phyloP scores from a whole-genome alignment of 2,113 vertebrate species.

The Scophthalmus maximus region DNA sequence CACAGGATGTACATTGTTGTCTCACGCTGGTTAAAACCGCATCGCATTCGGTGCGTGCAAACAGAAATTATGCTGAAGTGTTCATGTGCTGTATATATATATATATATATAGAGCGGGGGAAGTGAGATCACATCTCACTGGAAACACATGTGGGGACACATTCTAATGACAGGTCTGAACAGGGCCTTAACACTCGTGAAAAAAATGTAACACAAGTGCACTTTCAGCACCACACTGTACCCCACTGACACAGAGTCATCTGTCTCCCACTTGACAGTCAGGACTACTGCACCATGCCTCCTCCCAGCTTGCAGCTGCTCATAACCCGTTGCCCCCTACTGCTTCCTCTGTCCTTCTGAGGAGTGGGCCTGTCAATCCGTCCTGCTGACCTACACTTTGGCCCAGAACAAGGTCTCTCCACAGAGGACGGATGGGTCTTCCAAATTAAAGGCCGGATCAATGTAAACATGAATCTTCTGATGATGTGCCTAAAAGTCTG shows the following conservation, averaged over 20 bases:
- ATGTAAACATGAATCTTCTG: neutral
- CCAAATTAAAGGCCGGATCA: neutral
- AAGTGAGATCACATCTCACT: neutral
- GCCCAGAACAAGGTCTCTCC: neutral
- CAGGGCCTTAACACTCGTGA: neutral
- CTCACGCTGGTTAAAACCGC: too few relatives aligned
- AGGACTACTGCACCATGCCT: conserved; percentile 39
- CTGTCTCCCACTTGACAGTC: conserved; percentile 44
- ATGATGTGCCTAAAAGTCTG: too few relatives aligned
- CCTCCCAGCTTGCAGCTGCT: conserved; percentile 39
- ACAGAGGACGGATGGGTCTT: neutral
- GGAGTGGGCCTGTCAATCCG: neutral
- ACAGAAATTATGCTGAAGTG: too few relatives aligned
- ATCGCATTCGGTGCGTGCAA: too few relatives aligned
- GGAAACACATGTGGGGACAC: neutral
- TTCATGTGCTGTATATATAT: neutral
- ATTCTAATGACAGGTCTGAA: neutral
- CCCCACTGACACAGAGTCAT: conserved; percentile 4
- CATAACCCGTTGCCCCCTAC: conserved; percentile 18
- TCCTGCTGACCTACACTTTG: conserved; percentile 9
- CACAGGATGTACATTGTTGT: too few relatives aligned
- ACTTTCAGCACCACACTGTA: neutral
- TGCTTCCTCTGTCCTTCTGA: conserved; percentile 5
- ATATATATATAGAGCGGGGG: too few relatives aligned
- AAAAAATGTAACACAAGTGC: neutral